Evolutionary conservation across 2,113 vertebrate genomes (phyloP).

Genomic region (Atrichornis clamosus): DNA sequence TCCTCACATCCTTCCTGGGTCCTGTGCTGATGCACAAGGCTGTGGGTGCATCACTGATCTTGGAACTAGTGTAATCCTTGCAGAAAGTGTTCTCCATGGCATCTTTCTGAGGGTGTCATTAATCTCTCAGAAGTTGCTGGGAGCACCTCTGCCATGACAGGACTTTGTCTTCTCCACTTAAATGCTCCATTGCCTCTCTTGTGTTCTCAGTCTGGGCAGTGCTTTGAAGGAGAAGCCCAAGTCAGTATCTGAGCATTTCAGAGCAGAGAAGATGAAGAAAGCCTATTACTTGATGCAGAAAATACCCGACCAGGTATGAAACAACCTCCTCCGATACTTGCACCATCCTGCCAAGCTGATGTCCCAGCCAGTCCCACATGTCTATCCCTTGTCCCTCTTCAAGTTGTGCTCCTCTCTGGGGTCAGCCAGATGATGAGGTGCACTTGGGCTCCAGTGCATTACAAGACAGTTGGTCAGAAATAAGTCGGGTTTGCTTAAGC

Average conservation of each 20-base stretch:
- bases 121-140: neutral
- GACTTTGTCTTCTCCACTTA: neutral
- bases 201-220: constrained; percentile 61
- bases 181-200: neutral
- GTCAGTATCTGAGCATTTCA: constrained; percentile 65
- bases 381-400: neutral
- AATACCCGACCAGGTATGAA: constrained; percentile 80
- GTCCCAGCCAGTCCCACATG: neutral
- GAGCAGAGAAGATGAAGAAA: constrained; percentile 88
- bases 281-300: constrained; percentile 86
- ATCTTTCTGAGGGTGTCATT: neutral
- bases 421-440: neutral
- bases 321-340: neutral
- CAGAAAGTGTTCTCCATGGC: neutral
- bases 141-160: neutral
- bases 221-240: constrained; percentile 67
- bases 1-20: neutral
- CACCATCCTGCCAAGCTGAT: neutral
- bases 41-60: neutral
- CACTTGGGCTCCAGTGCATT: neutral
- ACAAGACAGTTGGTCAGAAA: neutral
- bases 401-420: neutral
- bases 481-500: neutral
- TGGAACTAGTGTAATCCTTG: neutral
- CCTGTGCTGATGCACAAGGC: neutral